A percentile compares a stretch with the other conserved stretches of the same genome.
phyloP scores from a whole-genome alignment of 2,797 vertebrate species.

The Allobates femoralis region DNA sequence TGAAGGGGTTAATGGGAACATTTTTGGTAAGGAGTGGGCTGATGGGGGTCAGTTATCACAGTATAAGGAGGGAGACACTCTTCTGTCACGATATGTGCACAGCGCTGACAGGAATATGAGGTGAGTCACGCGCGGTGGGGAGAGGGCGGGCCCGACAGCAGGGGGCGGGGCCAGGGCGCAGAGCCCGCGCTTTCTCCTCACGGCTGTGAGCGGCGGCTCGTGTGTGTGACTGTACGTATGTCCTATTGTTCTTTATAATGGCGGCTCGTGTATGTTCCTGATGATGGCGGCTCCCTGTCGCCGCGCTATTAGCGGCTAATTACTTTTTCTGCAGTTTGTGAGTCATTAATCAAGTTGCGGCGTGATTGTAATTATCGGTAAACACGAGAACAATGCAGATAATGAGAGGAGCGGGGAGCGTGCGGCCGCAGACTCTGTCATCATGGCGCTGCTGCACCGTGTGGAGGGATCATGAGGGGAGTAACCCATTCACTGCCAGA shows the following conservation, averaged over 20 bases:
- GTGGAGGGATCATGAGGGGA: background rate
- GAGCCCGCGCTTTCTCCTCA: background rate
- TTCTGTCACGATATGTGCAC: no score
- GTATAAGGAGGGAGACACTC: no score
- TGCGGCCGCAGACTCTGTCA: background rate
- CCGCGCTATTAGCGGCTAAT: background rate
- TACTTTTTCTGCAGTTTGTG: background rate
- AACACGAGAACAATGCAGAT: background rate
- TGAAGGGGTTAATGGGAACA: no score
- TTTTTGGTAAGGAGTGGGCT: no score
- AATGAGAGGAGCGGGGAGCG: background rate
- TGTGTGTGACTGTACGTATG: no score
- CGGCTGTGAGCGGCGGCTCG: background rate
- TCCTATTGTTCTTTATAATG: no score
- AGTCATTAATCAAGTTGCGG: background rate
- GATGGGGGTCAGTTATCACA: no score
- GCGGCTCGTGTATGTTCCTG: background rate
- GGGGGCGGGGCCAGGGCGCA: background rate
- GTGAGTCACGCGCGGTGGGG: no score
- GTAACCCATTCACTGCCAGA: background rate
- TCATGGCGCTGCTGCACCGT: background rate
- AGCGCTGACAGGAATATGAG: background rate
- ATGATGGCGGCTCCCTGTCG: background rate
- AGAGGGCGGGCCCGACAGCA: background rate
- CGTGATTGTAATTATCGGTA: constrained; percentile 8